Evolutionary conservation across 2,888 invertebrate species (phyloP), one percentile per base, ranked within the genome.

Genomic region (Drosophila tanythrix): DNA sequence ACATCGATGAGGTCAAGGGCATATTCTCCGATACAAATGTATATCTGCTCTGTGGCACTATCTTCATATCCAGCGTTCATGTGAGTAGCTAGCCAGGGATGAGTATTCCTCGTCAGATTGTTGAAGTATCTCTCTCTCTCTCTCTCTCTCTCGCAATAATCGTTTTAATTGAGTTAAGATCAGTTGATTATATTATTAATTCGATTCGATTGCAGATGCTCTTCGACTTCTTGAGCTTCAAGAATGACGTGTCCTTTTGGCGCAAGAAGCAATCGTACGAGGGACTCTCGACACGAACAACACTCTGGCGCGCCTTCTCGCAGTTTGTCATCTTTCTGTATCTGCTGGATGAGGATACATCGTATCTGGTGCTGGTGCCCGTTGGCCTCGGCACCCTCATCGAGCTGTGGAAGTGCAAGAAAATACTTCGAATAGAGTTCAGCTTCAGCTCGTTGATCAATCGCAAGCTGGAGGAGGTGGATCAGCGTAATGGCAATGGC

Each of bases 171-270:
- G 21, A 46, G 21, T 46, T 46, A 21, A 13, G 21, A 21, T 21
- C 13, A 7, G 21, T 13, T 46, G 46, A 13, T 46, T 46, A 21
- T 21, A 46, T 15, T 46, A 46, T 25, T 46, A 25, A 46, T 46
- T 46, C 46, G 21, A 25, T 10, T 11, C 27, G 6, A 36, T 18
- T 15, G 11, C 95, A 99, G 98, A 94, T 99, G 73, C 93, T 99
- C 48, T 98, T 99, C 91, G 99, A 99, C 93, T 98, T 99, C 91
- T 94, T 99, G 62, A 98, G 99, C 0, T 99, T 99, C 92, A 99
- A 99, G 94, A 99, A 99, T 92, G 99, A 99, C 90, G 97, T 99
- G 0, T 95, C 95, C 64, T 99, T 99, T 93, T 99, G 99, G 99
- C 95, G 96, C 67, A 95, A 95, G 27, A 96, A 97, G 90, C 95